Base-by-base conservation (phyloP, 1,140 invertebrate species). In the Sogatella furcifera region DNA sequence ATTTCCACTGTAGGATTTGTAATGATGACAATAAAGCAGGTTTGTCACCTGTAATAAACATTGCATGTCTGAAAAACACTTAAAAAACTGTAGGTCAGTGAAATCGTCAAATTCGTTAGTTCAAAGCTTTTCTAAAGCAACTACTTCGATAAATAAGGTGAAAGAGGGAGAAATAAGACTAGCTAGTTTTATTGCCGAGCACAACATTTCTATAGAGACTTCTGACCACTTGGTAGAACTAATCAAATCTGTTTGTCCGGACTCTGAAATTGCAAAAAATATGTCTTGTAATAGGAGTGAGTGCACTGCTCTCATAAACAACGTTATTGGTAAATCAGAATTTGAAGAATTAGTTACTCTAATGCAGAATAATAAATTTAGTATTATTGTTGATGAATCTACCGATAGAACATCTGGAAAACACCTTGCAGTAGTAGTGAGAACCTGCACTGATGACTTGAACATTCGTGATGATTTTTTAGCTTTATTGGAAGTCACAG, bases 391-490 rank as follows among this genome's bases (percentile, higher is more conserved):
- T 6, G 68, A 69, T 43, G 68, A 69, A 58, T 69, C 69, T 9
- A 68, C 67, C 0, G 65, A 69, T 58, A 66, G 64, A 56, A 72
- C 66, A 68, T 71, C 65, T 62, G 64, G 68, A 64, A 41, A 58
- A 22, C 57, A 67, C 49, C 19, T 34, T 13, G 62, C 59, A 15
- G 52, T 52, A 65, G 62, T 73, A 4, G 62, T 65, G 0, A 72
- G 63, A 52, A 56, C 55, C 38, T 73, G 73, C 63, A 72, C 65
- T 68, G 63, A 71, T 73, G 10, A 58, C 62, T 15, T 59, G 67
- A 66, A 52, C 72, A 55, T 72, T 70, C 57, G 57, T n/a, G 31
- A 15, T 42, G 31, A 34, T n/a, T 17, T 15, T 46, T 41, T 60
- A 44, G n/a, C 58, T 62, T 60, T 66, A 21, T 54, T 58, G 41